Percentiles rank a stretch among this genome's conserved stretches.
Evolutionary conservation across 2,888 invertebrate genomes (phyloP).

Genomic region (Ormyrus pomaceus): DNA sequence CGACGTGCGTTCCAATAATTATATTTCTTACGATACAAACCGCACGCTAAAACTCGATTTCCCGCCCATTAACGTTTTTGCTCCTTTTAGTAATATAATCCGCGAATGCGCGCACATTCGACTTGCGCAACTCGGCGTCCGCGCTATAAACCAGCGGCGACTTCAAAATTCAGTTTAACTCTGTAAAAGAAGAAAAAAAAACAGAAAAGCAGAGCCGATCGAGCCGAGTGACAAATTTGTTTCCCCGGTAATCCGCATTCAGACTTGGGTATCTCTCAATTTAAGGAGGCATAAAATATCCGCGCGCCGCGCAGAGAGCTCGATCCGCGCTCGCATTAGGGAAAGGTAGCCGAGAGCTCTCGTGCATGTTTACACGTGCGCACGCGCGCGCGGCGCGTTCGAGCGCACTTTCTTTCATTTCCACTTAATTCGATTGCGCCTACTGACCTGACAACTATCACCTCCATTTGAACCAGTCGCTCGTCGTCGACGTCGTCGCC

Average conservation of each 20-base stretch:
- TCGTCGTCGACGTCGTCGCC: constrained; percentile 5
- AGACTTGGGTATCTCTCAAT: constrained; percentile 39
- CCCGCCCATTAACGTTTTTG: constrained; percentile 14
- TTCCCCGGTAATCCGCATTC: constrained; percentile 1
- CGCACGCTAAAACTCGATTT: constrained; percentile 18
- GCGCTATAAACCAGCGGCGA: too few species aligned
- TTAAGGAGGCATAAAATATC: constrained; percentile 27
- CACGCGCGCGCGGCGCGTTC: constrained; percentile 13
- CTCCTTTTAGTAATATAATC: background rate
- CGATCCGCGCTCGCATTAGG: constrained; percentile 28
- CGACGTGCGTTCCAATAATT: too few species aligned
- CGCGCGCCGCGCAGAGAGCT: background rate
- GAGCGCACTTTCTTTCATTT: constrained; percentile 55
- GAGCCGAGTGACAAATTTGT: constrained; percentile 42
- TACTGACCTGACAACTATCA: constrained; percentile 60
- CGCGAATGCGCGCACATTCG: too few species aligned
- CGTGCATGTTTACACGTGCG: constrained; percentile 26
- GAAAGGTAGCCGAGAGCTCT: constrained; percentile 15
- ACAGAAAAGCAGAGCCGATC: background rate
- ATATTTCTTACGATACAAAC: background rate
- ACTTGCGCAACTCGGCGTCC: constrained; percentile 2
- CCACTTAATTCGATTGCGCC: constrained; percentile 57
- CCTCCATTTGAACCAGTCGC: constrained; percentile 49
- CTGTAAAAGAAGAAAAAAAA: background rate
- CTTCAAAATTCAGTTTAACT: background rate